phyloP scores from a whole-genome alignment of 2,888 invertebrate genomes.

The Polia nebulosa region DNA sequence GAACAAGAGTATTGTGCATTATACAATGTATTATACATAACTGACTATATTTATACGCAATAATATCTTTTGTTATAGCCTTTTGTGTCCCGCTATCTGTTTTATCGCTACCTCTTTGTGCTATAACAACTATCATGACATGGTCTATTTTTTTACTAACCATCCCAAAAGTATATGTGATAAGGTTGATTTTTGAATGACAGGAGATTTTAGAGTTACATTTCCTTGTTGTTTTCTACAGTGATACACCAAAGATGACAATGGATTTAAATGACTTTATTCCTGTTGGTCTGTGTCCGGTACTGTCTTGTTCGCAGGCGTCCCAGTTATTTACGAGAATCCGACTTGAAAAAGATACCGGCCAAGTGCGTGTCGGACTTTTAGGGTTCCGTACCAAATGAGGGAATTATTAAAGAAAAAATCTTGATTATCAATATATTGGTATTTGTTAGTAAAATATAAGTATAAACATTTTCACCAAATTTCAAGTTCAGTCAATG shows the following conservation, averaged over 20 bases:
- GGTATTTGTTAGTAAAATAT: no score
- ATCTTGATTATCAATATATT: no score
- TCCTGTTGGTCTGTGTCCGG: conserved; percentile 81
- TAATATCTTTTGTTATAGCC: conserved; percentile 85
- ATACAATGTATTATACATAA: conserved; percentile 44
- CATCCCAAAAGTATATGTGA: background rate
- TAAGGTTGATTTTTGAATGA: conserved; percentile 67
- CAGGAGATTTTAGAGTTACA: conserved; percentile 43
- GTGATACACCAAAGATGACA: conserved; percentile 83
- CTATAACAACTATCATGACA: conserved; percentile 60
- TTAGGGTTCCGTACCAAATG: no score
- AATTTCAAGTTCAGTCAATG: no score
- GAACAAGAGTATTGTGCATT: conserved; percentile 18
- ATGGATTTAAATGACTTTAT: conserved; percentile 89
- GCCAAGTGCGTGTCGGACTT: no score
- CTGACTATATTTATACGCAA: conserved; percentile 71
- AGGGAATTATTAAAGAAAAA: no score
- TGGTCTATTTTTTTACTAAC: conserved; percentile 28
- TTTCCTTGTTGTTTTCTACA: conserved; percentile 70
- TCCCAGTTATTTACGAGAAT: conserved; percentile 81
- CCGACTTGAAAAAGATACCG: conserved; percentile 1
- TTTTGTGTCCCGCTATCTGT: conserved; percentile 86
- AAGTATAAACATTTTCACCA: no score
- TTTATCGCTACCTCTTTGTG: conserved; percentile 86
- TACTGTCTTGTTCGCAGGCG: conserved; percentile 78